Evolutionary conservation across 2,113 vertebrate species (phyloP).

Genomic region (Archocentrus centrarchus): DNA sequence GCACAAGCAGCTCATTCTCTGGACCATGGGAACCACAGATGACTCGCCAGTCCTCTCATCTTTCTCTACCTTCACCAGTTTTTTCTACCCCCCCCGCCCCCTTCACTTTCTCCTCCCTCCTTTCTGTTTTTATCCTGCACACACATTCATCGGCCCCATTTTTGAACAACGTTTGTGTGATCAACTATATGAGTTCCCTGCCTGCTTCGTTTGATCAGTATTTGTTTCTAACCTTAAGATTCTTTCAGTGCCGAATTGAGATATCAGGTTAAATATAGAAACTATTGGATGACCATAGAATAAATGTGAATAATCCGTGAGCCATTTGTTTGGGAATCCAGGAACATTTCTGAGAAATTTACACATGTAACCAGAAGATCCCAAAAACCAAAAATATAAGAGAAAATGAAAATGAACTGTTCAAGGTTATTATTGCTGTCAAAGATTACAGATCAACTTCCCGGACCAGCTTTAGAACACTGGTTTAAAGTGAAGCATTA

Average conservation of each 20-base stretch:
- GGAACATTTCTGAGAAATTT: neutral
- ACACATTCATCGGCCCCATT: conserved; percentile 20
- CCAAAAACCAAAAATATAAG: neutral
- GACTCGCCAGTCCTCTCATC: conserved; percentile 55
- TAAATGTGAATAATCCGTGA: conserved; percentile 29
- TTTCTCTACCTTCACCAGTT: conserved; percentile 52
- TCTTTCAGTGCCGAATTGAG: conserved; percentile 27
- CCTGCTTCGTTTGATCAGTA: neutral
- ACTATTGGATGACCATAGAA: conserved; percentile 8
- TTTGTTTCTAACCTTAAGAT: conserved; percentile 21
- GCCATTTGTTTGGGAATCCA: neutral
- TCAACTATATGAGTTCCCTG: neutral
- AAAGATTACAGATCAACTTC: neutral
- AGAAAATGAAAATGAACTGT: neutral
- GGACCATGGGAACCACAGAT: conserved; percentile 78
- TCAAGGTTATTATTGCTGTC: neutral
- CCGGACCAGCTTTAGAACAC: neutral
- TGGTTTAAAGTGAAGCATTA: neutral
- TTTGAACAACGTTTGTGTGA: conserved; percentile 8
- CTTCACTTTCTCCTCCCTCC: conserved; percentile 34
- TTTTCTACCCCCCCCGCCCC: conserved; percentile 11
- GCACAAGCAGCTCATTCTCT: conserved; percentile 79
- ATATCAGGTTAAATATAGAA: conserved; percentile 26
- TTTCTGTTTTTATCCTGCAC: conserved; percentile 8
- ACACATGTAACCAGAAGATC: neutral